Percentiles rank a stretch among this genome's conserved stretches.
These are phyloP conservation scores for Lepus americanus DNA, from an alignment of 2,113 vertebrate species.

Conservation along the genomic window DNA sequence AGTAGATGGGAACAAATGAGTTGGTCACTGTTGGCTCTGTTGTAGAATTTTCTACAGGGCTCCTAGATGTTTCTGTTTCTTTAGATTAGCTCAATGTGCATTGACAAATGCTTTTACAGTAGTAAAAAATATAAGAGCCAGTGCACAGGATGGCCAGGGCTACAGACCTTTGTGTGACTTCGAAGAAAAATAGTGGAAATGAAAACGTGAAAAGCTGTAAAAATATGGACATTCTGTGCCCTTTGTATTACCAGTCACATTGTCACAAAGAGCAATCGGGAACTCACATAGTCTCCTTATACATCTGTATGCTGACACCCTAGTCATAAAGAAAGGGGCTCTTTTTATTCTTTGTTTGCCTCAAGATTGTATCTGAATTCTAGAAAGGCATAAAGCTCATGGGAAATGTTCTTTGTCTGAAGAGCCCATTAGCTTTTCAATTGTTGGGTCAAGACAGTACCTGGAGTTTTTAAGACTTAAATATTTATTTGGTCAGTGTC, in stretches of 20 bases:
- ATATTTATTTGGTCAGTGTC: conserved; percentile 23
- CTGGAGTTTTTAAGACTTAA: conserved; percentile 27
- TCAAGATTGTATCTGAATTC: background rate
- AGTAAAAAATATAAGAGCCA: background rate
- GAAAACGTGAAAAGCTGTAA: background rate
- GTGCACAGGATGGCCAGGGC: background rate
- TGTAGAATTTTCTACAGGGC: conserved; percentile 35
- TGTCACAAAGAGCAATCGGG: background rate
- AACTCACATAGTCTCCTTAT: background rate
- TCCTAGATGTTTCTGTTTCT: conserved; percentile 28
- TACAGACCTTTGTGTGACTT: background rate
- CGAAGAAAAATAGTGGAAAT: conserved; percentile 15
- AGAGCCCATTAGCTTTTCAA: background rate
- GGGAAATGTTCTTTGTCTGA: background rate
- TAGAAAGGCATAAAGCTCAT: background rate
- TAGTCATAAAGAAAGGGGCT: background rate
- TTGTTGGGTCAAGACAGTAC: background rate
- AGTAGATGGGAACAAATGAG: conserved; percentile 55
- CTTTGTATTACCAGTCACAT: background rate
- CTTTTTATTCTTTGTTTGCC: background rate
- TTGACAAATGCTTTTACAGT: background rate
- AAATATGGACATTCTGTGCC: background rate
- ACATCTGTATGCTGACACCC: background rate
- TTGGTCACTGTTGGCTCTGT: conserved; percentile 22
- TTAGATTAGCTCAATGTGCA: conserved; percentile 35